Evolutionary conservation across 2,888 invertebrate species (phyloP), one percentile per base, ranked within the genome.

Genomic region (Drepana falcataria): DNA sequence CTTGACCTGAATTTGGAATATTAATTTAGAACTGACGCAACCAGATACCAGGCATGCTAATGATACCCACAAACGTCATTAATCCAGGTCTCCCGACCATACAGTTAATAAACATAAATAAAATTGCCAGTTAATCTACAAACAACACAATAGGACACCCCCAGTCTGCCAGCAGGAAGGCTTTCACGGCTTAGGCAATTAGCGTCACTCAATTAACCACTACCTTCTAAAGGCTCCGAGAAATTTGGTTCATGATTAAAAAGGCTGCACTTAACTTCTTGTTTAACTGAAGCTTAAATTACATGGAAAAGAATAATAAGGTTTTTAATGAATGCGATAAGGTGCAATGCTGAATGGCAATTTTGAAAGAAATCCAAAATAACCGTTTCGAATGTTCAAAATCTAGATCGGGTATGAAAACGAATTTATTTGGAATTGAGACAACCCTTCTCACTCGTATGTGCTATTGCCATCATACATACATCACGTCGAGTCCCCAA

Each of bases 201-300:
- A 89, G 85, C 83, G 83, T 90, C 89, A 89, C 86, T 88, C 91
- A 91, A 87, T 90, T 89, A 91, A 84, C 76, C 87, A 83, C 85
- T 84, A 85, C 75, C 78, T 71, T 60, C 66, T 65, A 33, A 63
- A 61, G 71, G 77, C 69, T 72, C 71, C 77, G 80, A 82, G 85
- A 86, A 85, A 83, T 88, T 87, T 85, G 80, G 85, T 88, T 87
- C 88, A 90, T 89, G 81, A 88, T 89, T 89, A 87, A 91, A 87
- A 85, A 86, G 87, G 86, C 82, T 85, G 87, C 89, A 87, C 89
- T 88, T 82, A 83, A 82, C 75, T 77, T 68, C 63, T 66, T 68
- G 59, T 63, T 70, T 62, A 59, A 68, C 69, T 64, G 62, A 60
- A 58, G 60, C 66, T 65, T 67, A 68, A 70, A 74, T 71, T 71